phyloP scores from a whole-genome alignment of 1,140 invertebrate genomes.

The Andrena cerasifolii region DNA sequence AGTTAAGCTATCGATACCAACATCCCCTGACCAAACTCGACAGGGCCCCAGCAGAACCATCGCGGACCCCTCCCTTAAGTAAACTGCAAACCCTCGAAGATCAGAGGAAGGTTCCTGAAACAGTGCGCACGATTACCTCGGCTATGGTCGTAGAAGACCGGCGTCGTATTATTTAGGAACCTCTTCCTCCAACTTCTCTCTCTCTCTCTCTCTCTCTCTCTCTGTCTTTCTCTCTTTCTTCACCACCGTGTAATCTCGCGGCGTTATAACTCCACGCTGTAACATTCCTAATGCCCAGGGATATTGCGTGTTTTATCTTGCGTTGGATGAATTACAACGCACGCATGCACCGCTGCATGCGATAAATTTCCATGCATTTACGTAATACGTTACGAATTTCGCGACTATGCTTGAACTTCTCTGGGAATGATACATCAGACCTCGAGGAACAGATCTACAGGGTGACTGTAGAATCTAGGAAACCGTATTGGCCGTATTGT shows the following conservation, averaged over 20 bases:
- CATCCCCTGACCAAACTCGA: neutral
- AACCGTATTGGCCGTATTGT: too few species aligned
- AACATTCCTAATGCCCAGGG: slow-evolving; percentile 38
- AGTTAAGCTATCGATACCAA: neutral
- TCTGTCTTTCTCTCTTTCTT: neutral
- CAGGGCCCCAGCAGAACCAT: slow-evolving; percentile 10
- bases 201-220: too few species aligned
- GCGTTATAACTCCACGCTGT: slow-evolving; percentile 3
- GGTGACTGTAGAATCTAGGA: too few species aligned
- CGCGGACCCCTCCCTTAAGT: slow-evolving; percentile 5
- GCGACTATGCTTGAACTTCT: neutral
- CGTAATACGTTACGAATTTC: slow-evolving; percentile 27
- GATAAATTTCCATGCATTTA: slow-evolving; percentile 38
- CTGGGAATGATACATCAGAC: too few species aligned
- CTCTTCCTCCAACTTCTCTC: neutral
- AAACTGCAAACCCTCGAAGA: slow-evolving; percentile 15
- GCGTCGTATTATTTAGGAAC: slow-evolving; percentile 41
- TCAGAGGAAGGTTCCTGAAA: slow-evolving; percentile 23
- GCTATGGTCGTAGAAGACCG: slow-evolving; percentile 6
- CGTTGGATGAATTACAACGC: slow-evolving; percentile 10
- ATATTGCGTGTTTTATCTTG: slow-evolving; percentile 37
- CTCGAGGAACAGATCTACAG: too few species aligned
- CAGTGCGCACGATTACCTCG: slow-evolving; percentile 21
- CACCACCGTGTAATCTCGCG: slow-evolving; percentile 28
- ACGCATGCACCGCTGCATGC: neutral